phyloP scores from a whole-genome alignment of 2,888 invertebrate species.

The Luperina nickerlii region DNA sequence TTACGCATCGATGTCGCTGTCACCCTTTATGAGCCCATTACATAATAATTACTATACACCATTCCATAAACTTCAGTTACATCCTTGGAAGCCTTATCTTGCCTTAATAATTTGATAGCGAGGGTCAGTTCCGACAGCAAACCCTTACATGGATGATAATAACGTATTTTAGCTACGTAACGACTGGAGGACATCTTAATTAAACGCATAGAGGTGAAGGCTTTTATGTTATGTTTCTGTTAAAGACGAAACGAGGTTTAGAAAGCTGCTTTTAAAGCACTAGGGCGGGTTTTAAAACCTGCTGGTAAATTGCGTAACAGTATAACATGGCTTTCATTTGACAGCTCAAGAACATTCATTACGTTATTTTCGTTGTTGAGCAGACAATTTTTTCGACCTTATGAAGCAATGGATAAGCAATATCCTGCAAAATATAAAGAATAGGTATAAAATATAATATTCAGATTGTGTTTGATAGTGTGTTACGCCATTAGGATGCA shows the following conservation, averaged over 20 bases:
- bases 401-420: too few species aligned
- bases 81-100: slow-evolving; percentile 24
- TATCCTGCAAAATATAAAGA: too few species aligned
- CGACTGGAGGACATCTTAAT: slow-evolving; percentile 39
- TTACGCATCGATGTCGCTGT: neutral
- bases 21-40: neutral
- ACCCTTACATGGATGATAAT: slow-evolving; percentile 33
- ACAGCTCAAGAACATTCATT: too few species aligned
- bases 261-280: neutral
- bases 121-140: slow-evolving; percentile 42
- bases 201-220: slow-evolving; percentile 25
- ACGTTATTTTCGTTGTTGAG: too few species aligned
- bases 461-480: too few species aligned
- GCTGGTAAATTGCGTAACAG: too few species aligned
- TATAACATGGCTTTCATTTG: too few species aligned
- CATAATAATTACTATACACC: slow-evolving; percentile 15
- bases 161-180: slow-evolving; percentile 43
- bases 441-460: too few species aligned
- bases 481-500: too few species aligned
- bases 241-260: slow-evolving; percentile 4
- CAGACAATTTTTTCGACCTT: too few species aligned
- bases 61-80: slow-evolving; percentile 12
- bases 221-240: neutral
- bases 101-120: slow-evolving; percentile 42
- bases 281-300: neutral